phyloP scores from a whole-genome alignment of 2,113 vertebrate species.

The Macquaria australasica region DNA sequence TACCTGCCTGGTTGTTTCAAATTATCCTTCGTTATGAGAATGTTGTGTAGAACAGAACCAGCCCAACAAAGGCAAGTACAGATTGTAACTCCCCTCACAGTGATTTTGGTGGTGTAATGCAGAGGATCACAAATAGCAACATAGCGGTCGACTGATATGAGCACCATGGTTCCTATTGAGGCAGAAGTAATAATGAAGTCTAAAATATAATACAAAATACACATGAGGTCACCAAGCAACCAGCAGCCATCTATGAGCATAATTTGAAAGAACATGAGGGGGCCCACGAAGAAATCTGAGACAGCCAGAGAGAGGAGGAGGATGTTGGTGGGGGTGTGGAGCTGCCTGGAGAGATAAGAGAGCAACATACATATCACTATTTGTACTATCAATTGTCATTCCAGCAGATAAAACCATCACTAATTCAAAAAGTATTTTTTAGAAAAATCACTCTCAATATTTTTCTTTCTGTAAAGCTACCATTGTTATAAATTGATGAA shows the following conservation, averaged over 20 bases:
- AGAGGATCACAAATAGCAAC: slow-evolving; percentile 52
- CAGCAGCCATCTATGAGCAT: background rate
- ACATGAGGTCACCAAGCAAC: slow-evolving; percentile 24
- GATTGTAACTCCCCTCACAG: background rate
- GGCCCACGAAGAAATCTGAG: slow-evolving; percentile 2
- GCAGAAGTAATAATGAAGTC: background rate
- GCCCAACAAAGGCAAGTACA: too few species aligned
- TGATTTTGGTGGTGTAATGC: slow-evolving; percentile 28
- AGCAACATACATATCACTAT: background rate
- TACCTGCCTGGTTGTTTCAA: background rate
- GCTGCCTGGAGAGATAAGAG: slow-evolving; percentile 53
- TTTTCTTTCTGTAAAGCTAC: too few species aligned
- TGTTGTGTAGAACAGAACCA: too few species aligned
- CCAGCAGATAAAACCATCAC: too few species aligned
- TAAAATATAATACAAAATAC: background rate
- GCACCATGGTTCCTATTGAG: slow-evolving; percentile 35
- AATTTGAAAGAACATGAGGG: too few species aligned
- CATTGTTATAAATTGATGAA: too few species aligned
- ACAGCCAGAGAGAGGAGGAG: slow-evolving; percentile 66
- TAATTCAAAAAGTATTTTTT: too few species aligned
- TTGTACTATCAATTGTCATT: too few species aligned
- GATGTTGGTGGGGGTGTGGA: slow-evolving; percentile 74
- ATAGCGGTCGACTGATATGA: slow-evolving; percentile 50
- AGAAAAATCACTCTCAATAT: too few species aligned
- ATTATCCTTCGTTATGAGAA: background rate